Evolutionary conservation across 2,797 vertebrate species (phyloP).

Genomic region (Xerus rutilus): DNA sequence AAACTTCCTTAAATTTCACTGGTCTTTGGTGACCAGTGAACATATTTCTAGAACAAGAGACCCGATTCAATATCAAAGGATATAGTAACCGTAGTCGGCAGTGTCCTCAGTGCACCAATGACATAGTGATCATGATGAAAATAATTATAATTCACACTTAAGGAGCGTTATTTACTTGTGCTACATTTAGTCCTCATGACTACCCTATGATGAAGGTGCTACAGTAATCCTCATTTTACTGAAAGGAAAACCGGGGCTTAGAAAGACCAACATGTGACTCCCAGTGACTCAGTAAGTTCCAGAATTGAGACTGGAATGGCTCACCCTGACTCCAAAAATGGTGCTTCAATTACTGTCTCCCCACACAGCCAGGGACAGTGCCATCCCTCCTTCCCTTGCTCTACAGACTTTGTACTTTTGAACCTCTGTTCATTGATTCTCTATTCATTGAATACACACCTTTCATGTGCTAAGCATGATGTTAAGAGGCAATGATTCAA

Average conservation of each 20-base stretch:
- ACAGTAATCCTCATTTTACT: not conserved
- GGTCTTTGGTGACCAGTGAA: slow-evolving; percentile 49
- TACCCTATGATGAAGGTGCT: not conserved
- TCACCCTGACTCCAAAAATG: not conserved
- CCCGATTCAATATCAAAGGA: not conserved
- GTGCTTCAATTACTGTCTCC: not conserved
- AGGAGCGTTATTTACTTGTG: not conserved
- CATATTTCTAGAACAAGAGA: not conserved
- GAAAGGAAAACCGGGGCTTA: not conserved
- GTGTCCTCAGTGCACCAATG: not conserved
- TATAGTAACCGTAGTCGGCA: not conserved
- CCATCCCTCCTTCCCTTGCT: too few relatives aligned
- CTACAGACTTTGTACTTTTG: not conserved
- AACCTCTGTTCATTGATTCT: not conserved
- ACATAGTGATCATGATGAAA: not conserved
- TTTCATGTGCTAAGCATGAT: not conserved
- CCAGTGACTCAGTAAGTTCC: slow-evolving; percentile 11
- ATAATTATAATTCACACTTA: not conserved
- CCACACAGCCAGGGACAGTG: not conserved
- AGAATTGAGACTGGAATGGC: not conserved
- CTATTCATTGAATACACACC: not conserved
- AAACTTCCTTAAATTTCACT: not conserved
- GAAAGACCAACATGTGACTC: slow-evolving; percentile 37
- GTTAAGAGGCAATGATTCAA: not conserved
- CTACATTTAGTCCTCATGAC: slow-evolving; percentile 13